These are phyloP conservation scores for Mus musculus DNA, from an alignment of 2,113 vertebrate genomes.

Conservation along the genomic window DNA sequence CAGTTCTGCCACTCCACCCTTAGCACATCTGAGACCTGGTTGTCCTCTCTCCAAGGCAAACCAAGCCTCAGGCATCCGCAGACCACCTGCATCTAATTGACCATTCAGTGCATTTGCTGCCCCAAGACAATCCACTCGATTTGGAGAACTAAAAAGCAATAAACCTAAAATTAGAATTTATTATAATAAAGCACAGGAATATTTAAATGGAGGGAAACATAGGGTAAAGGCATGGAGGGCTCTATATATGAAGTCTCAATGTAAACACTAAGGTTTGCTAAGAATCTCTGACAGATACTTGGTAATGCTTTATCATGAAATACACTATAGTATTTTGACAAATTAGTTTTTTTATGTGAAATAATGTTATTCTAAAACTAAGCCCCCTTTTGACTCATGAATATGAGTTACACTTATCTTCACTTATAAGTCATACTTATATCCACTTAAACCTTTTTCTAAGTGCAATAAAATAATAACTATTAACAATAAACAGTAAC, in stretches of 20 bases:
- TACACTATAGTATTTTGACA: not conserved
- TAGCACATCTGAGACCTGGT: too few relatives aligned
- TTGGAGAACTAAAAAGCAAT: not conserved
- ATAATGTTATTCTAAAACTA: not conserved
- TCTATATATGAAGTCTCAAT: not conserved
- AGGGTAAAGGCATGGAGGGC: not conserved
- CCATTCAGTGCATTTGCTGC: not conserved
- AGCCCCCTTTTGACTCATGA: not conserved
- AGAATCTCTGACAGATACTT: not conserved
- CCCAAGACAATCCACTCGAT: not conserved
- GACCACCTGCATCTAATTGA: not conserved
- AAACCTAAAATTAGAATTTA: not conserved
- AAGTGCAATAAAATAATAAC: not conserved
- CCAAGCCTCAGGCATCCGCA: not conserved
- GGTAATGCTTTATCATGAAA: not conserved
- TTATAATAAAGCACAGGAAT: not conserved
- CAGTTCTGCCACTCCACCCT: not conserved
- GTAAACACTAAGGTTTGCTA: not conserved
- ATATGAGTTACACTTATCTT: not conserved
- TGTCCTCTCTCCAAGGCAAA: not conserved
- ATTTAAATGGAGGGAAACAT: not conserved
- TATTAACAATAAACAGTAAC: not conserved
- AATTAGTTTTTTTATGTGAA: not conserved
- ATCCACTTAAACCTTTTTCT: constrained; percentile 10
- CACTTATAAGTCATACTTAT: too few relatives aligned